phyloP scores from a whole-genome alignment of 2,113 vertebrate species.

The Tichodroma muraria region DNA sequence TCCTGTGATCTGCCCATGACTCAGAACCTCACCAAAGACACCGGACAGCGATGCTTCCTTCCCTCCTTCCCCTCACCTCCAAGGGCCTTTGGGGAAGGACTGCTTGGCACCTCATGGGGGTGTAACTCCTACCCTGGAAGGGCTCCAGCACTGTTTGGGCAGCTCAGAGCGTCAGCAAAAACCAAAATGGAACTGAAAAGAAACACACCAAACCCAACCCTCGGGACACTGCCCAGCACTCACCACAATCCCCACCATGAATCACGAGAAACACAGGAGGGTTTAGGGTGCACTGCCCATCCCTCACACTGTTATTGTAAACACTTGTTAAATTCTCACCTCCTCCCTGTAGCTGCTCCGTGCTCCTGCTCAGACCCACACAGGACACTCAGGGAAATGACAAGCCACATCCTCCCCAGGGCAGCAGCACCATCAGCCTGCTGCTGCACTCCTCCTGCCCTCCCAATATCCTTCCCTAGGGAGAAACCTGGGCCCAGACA shows the following conservation, averaged over 20 bases:
- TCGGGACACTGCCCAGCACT: background rate
- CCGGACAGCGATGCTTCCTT: accelerated
- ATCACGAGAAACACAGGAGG: background rate
- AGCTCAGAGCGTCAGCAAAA: background rate
- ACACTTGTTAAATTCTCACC: background rate
- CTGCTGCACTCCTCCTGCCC: background rate
- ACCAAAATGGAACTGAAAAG: background rate
- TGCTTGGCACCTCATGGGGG: background rate
- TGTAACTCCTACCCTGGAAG: background rate
- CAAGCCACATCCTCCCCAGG: background rate
- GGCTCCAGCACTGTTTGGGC: background rate
- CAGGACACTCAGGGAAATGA: background rate
- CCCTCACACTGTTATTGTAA: background rate
- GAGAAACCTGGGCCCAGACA: background rate
- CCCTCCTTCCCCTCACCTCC: background rate
- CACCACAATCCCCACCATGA: background rate
- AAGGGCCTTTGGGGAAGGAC: background rate
- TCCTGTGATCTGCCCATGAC: background rate
- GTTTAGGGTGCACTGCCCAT: background rate
- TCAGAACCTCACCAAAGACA: background rate
- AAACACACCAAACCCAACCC: background rate
- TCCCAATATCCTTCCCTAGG: background rate
- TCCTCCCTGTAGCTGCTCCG: background rate
- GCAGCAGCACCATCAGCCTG: background rate
- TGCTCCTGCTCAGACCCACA: background rate